Evolutionary conservation across 2,888 invertebrate species (phyloP).

Genomic region (Helobdella robusta): DNA sequence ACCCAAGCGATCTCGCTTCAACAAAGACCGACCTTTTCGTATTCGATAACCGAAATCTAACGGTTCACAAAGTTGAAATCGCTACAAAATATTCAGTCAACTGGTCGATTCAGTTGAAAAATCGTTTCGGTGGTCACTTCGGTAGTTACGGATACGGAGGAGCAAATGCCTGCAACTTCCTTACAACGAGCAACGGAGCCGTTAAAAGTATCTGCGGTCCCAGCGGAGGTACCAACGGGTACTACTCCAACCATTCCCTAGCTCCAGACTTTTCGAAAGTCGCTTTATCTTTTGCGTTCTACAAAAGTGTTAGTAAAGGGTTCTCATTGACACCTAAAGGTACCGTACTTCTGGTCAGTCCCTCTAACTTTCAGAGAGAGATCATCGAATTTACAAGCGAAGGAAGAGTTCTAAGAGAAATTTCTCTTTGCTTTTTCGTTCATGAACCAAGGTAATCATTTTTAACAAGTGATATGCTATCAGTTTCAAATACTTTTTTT

Average conservation of each 20-base stretch:
- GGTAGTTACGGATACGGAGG: constrained; percentile 5
- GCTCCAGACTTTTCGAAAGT: constrained; percentile 22
- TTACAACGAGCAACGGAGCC: neutral
- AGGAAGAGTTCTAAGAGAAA: constrained; percentile 21
- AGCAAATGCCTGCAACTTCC: neutral
- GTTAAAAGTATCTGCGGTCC: constrained; percentile 14
- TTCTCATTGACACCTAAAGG: constrained; percentile 20
- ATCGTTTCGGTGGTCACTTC: constrained; percentile 11
- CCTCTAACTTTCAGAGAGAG: constrained; percentile 24
- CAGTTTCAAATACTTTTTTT: no score
- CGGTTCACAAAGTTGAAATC: constrained; percentile 20
- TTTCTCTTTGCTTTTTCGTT: constrained; percentile 17
- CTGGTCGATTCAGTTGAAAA: constrained; percentile 23
- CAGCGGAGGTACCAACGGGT: constrained; percentile 13
- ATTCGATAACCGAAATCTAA: constrained; percentile 23
- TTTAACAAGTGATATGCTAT: no score
- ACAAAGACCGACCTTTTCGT: constrained; percentile 18
- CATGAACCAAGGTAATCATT: constrained; percentile 24
- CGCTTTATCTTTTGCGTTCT: constrained; percentile 22
- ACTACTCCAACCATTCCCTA: neutral
- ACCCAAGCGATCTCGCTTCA: constrained; percentile 20
- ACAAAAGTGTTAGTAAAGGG: constrained; percentile 22
- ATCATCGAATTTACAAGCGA: constrained; percentile 20
- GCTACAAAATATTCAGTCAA: constrained; percentile 11
- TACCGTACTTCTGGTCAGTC: constrained; percentile 20